Conservation (phyloP, 2,113 vertebrate genomes). For the Chrysochloris asiatica region DNA sequence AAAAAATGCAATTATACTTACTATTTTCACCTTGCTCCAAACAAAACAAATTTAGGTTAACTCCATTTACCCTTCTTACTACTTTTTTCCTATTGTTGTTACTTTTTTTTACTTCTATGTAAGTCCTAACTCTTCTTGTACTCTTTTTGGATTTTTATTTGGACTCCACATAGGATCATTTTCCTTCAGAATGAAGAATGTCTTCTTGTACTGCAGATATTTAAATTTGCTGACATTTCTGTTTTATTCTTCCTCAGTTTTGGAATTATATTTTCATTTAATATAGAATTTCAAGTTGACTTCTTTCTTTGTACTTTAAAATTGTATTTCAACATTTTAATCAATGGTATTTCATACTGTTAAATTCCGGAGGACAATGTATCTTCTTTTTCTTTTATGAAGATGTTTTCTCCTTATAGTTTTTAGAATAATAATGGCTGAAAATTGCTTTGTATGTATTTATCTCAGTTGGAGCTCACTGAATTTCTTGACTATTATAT, state of each 20-base stretch:
- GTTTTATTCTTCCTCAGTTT: not conserved
- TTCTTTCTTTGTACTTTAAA: not conserved
- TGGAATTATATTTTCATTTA: not conserved
- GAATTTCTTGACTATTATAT: conserved; percentile 2
- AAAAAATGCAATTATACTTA: not conserved
- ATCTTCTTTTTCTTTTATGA: not conserved
- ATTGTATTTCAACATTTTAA: not conserved
- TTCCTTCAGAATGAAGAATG: not conserved
- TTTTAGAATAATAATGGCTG: conserved; percentile 7
- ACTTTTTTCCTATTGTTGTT: not conserved
- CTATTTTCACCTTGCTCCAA: not conserved
- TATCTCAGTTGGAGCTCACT: not conserved
- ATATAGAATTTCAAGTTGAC: not conserved
- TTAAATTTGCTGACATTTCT: not conserved
- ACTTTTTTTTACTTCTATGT: not conserved
- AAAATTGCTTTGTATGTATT: not conserved
- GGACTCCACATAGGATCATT: not conserved
- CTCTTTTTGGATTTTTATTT: not conserved
- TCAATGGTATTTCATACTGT: not conserved
- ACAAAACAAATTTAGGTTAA: not conserved
- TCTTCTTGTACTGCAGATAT: not conserved
- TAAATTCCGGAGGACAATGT: not conserved
- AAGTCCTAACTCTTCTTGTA: not conserved
- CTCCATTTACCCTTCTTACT: not conserved
- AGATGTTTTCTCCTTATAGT: not conserved